phyloP scores from a whole-genome alignment of 2,113 vertebrate species.

The Zosterops lateralis region DNA sequence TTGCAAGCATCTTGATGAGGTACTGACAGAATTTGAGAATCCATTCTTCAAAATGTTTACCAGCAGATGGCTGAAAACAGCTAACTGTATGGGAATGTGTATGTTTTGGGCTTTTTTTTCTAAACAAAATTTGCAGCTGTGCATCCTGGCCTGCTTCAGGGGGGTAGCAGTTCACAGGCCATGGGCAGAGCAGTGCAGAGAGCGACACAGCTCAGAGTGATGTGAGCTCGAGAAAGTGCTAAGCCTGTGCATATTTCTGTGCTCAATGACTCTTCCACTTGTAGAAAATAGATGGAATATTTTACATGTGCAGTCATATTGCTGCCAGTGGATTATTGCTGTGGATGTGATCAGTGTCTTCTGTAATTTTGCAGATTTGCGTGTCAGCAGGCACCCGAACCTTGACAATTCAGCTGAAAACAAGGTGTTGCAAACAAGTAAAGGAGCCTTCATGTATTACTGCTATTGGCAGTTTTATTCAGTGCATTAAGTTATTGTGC shows the following conservation, averaged over 20 bases:
- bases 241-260: background rate
- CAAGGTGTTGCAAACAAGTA: background rate
- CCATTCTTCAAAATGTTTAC: background rate
- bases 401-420: background rate
- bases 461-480: background rate
- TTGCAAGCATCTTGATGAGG: background rate
- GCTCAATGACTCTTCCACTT: background rate
- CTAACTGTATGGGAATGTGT: background rate
- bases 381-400: background rate
- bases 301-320: background rate
- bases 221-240: background rate
- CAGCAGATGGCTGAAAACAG: background rate
- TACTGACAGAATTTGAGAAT: background rate
- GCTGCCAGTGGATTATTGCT: background rate
- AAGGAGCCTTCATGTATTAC: background rate
- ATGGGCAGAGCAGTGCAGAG: accelerated
- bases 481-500: background rate
- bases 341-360: background rate
- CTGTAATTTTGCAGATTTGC: background rate
- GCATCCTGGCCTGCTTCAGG: background rate
- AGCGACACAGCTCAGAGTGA: accelerated
- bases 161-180: background rate
- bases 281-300: background rate
- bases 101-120: background rate
- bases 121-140: background rate